Evolutionary conservation across 2,113 vertebrate genomes (phyloP), one percentile per base, ranked within the genome.

Genomic region (Calypte anna): DNA sequence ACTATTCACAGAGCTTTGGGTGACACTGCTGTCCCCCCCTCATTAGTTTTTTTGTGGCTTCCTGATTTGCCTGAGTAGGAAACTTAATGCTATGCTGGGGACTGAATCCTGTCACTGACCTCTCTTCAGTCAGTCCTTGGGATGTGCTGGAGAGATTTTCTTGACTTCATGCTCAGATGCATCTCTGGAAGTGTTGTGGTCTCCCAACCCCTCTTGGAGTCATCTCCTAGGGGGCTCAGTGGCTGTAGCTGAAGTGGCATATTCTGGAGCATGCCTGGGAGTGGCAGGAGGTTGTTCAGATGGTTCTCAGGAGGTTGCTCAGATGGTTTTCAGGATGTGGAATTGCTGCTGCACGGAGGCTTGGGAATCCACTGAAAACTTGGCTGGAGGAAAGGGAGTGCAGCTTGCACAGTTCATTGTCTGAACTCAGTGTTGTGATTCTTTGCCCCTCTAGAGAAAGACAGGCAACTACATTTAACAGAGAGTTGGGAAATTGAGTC

Each of bases 1-100:
- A 93, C 77, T 67, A 81, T 67, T 86, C 61, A 33, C 64, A 67
- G 17, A 88, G 80, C 85, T 88, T 91, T 90, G 81, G 51, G 72
- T 21, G 31, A 86, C 25, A 5, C 33, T 36, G 44, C 21, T 80
- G 40, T 59, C 46, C 91, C 24, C 30, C 27, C 53, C 28, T 58
- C 51, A 80, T 12, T 90, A 73, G 31, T 90, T 68, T 77, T 50
- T 72, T 92, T 76, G 46, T 88, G 68, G 33, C 68, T 91, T 73
- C 46, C 43, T 90, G 17, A 18, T 80, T 93, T 75, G 68, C 68
- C 23, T 57, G 55, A 2, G 9, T 82, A 23, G n/a, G 68, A 86
- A 94, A 94, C 27, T 19, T 50, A 83, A 74, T 51, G 33, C 24
- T 38, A 44, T 31, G 38, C 38, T 46, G 82, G 68, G 63, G 80